Percentiles rank a stretch among this genome's conserved stretches.
phyloP scores from a whole-genome alignment of 2,797 vertebrate species.

The Dromococcyx pavoninus region DNA sequence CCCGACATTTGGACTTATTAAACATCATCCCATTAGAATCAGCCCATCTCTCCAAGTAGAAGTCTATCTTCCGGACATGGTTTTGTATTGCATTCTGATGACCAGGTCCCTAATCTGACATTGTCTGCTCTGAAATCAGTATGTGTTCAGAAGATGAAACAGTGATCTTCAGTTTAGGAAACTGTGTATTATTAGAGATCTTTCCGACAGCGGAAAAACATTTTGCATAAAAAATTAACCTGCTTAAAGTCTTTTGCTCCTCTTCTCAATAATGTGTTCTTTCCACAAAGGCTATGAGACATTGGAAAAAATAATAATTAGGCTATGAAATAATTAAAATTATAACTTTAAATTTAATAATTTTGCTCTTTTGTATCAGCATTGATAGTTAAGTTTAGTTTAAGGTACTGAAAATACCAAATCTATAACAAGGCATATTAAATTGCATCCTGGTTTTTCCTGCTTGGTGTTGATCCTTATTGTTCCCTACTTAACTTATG shows the following conservation, averaged over 20 bases:
- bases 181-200: neutral
- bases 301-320: neutral
- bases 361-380: neutral
- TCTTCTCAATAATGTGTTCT: neutral
- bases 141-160: neutral
- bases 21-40: no score
- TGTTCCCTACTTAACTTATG: slow-evolving; percentile 14
- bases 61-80: neutral
- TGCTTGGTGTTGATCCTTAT: neutral
- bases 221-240: neutral
- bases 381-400: neutral
- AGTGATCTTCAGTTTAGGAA: neutral
- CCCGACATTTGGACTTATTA: no score
- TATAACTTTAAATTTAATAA: neutral
- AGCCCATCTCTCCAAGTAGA: no score
- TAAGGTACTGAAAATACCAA: neutral
- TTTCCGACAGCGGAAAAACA: neutral
- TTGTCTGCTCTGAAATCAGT: neutral
- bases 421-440: neutral
- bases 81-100: neutral
- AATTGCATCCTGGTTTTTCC: neutral
- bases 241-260: neutral
- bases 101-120: neutral
- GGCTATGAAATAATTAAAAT: neutral
- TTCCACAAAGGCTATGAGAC: neutral